Evolutionary conservation across 2,113 vertebrate genomes (phyloP), one percentile per base, ranked within the genome.

Genomic region (Vombatus ursinus): DNA sequence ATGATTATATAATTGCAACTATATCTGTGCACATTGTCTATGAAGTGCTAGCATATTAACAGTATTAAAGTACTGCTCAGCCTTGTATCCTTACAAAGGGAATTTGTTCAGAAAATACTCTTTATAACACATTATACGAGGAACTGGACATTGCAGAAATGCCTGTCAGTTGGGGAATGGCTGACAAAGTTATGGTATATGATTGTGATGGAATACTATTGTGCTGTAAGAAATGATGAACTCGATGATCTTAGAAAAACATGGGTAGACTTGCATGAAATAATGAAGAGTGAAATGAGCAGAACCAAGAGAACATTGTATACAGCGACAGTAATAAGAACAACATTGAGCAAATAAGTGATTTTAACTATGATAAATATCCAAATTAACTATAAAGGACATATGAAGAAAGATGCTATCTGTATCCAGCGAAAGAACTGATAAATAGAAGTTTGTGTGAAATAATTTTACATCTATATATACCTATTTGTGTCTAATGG

Each of bases 121-220:
- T 98, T 98, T 96, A 97, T 96, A 90, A 98, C 96, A 96, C 94
- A 95, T 92, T 77, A 89, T 94, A 68, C 91, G 95, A 93, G 96
- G 96, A 92, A 96, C 91, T 94, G 31, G 92, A 96, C 95, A 97
- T 97, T 97, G 97, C 96, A 96, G 95, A 95, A 53, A 96, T 97
- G 84, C 31, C 31, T 14, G 92, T 94, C 95, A 94, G 92, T 96
- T 50, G 22, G 91, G 94, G 94, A 96, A 97, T 94, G 96, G 92
- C 3, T 37, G 61, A 68, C 16, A 3, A 37, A 68, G 31, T 68
- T 68, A 31, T 68, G 31, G 61, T 5, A 68, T 68, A 37, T 37
- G 57, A 68, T 37, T 11, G 54, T 28, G 57, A 68, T 37, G 28
- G 31, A 57, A 68, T 37, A 37, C 57, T 37, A 68, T 3, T 37